Conservation (phyloP, 2,113 vertebrate genomes). For the Pangasianodon gigas region DNA sequence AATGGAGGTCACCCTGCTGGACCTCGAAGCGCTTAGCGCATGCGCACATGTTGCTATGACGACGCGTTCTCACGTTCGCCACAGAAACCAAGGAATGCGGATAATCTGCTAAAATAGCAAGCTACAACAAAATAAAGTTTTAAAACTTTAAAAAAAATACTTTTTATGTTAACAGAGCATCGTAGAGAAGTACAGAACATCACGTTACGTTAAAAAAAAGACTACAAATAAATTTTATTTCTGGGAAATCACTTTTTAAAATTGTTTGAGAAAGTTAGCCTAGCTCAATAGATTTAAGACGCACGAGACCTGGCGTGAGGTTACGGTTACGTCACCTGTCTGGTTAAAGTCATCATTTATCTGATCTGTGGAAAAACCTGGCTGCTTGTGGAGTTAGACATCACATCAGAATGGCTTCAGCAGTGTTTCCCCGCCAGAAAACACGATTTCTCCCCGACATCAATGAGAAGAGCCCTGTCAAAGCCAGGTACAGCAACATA, state of each 20-base stretch:
- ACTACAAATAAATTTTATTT: not conserved
- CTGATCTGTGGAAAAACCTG: not conserved
- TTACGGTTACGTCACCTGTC: not conserved
- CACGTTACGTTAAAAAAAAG: not conserved
- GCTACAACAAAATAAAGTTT: not conserved
- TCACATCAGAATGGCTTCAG: slow-evolving; percentile 9
- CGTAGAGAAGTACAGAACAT: not conserved
- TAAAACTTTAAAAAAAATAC: not conserved
- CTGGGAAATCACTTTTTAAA: not conserved
- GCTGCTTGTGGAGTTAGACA: not conserved
- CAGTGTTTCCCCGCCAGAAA: not conserved
- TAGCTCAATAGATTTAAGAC: not conserved
- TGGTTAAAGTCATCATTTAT: too few species aligned
- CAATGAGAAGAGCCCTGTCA: not conserved
- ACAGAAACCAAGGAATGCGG: not conserved
- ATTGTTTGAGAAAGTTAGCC: not conserved
- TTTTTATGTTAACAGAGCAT: not conserved
- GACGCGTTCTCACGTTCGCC: not conserved
- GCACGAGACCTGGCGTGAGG: not conserved
- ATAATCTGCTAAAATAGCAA: not conserved
- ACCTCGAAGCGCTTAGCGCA: not conserved
- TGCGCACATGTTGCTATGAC: not conserved
- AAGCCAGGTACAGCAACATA: not conserved
- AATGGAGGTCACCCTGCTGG: not conserved
- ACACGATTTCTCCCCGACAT: slow-evolving; percentile 12